Base-by-base conservation (phyloP, 2,888 invertebrate genomes). In the Ferrisia virgata region DNA sequence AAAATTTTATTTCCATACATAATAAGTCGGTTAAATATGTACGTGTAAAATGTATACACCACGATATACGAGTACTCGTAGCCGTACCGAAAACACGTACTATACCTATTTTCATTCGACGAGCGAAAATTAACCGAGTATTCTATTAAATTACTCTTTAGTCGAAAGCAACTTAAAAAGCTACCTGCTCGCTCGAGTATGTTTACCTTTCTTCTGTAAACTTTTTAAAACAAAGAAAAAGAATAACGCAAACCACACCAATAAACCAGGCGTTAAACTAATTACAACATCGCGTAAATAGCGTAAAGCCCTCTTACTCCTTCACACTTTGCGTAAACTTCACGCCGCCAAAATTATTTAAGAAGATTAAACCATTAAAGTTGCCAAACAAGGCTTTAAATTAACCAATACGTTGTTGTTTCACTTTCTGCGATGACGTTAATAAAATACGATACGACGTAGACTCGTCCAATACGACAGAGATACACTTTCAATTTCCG, bases 341-440 rank as follows among this genome's bases (percentile, higher is more conserved):
- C 13, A 64, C 64, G 47, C 28, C 64, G 64, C 5, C 28, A 28
- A 64, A 64, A 64, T 64, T 64, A 64, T 31, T 28, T 64, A 64
- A 64, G 64, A 64, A 64, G 64, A 64, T 64, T 64, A 64, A 64
- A 64, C 64, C 31, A 64, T 64, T 64, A 64, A 6, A 64, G 47
- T 47, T 47, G 47, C 47, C 47, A 47, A 47, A 47, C 47, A 47
- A 47, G 47, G 18, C 18, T 47, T 43, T 47, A 47, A 47, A 47
- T 47, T 47, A 18, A 47, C n/a, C 47, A 47, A 47, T 47, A n/a
- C 47, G 18, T 18, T 47, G 18, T 18, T 47, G 47, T 47, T 18
- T 47, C 47, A 47, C 47, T 47, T 47, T 47, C 47, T 47, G n/a
- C n/a, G 47, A 47, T 47, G 47, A 47, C 47, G 47, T 18, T 47